Conservation (phyloP, 1,140 invertebrate genomes). For the Ceratosolen fusciceps region DNA sequence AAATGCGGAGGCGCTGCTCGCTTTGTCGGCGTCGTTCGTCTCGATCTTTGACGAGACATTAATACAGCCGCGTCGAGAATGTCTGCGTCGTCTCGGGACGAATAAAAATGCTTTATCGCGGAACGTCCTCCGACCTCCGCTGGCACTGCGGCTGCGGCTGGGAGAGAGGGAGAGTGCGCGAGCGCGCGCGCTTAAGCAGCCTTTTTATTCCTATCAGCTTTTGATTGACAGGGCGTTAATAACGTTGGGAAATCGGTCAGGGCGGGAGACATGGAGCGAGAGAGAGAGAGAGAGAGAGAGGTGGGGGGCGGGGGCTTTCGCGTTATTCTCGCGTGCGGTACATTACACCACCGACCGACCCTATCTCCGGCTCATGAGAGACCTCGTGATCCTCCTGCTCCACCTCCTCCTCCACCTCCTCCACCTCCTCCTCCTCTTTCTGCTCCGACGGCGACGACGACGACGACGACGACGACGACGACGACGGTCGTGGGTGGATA, state of each 20-base stretch:
- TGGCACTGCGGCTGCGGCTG: no score
- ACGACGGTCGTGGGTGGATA: not conserved
- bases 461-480: no score
- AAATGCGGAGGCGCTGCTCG: not conserved
- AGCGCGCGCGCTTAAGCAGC: no score
- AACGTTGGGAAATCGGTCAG: not conserved
- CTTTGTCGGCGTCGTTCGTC: constrained; percentile 27
- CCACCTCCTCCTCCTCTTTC: not conserved
- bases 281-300: no score
- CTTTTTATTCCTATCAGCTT: constrained; percentile 15
- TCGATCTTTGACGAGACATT: constrained; percentile 30
- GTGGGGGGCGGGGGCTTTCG: no score
- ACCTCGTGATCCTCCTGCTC: no score
- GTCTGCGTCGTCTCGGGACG: not conserved
- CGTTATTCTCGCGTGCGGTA: no score
- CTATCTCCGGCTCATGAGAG: no score
- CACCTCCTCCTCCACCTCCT: no score
- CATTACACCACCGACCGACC: no score
- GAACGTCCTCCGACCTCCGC: accelerated
- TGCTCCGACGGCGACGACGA: not conserved
- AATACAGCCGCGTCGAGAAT: constrained; percentile 21
- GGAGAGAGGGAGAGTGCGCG: not conserved
- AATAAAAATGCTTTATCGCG: constrained; percentile 30
- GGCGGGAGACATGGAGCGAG: not conserved
- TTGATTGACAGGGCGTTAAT: constrained; percentile 6